Percentiles rank a stretch among this genome's conserved stretches.
Conservation (phyloP, 1,140 invertebrate species). For the Atta texana region DNA sequence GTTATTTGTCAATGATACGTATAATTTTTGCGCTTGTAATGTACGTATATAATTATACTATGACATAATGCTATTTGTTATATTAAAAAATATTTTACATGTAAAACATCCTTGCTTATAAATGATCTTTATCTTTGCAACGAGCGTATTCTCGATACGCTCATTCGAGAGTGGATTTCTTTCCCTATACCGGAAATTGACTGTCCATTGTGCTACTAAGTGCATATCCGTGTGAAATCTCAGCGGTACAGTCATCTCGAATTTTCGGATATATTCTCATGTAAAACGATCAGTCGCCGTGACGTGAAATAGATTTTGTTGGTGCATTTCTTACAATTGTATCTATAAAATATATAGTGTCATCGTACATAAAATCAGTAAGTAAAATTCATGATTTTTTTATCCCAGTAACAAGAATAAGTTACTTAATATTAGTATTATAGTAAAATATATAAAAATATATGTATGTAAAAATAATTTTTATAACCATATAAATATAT, state of each 20-base stretch:
- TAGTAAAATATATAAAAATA: background rate
- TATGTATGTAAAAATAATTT: background rate
- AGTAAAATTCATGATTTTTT: background rate
- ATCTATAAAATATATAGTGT: constrained; percentile 4
- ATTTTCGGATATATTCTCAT: background rate
- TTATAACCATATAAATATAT: background rate
- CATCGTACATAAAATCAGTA: background rate
- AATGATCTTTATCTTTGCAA: background rate
- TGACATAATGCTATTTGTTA: constrained; percentile 37
- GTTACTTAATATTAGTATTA: background rate
- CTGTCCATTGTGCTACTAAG: constrained; percentile 63
- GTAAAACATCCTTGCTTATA: constrained; percentile 44
- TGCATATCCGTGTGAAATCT: constrained; percentile 73
- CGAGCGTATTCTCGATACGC: background rate
- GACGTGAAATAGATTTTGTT: constrained; percentile 10
- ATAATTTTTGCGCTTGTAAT: constrained; percentile 21
- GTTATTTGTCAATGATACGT: background rate
- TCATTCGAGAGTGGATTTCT: constrained; percentile 16
- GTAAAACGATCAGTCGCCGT: background rate
- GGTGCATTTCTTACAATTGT: background rate
- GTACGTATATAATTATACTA: background rate
- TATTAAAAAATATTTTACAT: background rate
- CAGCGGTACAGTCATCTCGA: background rate
- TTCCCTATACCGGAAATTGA: constrained; percentile 60
- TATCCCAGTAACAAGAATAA: background rate